Evolutionary conservation across 1,140 invertebrate species (phyloP).

Genomic region (Delia radicum): DNA sequence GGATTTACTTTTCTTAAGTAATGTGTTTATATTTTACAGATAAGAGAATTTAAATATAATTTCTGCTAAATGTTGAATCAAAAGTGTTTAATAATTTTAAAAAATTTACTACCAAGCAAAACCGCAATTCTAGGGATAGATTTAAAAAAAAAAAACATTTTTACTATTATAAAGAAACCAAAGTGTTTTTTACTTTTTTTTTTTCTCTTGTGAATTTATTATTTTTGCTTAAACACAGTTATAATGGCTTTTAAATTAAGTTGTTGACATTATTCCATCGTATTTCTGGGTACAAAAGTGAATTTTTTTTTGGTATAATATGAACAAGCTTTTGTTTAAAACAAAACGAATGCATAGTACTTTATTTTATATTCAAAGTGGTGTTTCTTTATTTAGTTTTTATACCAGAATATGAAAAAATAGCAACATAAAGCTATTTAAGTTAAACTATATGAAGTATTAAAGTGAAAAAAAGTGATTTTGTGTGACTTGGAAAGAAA

Average conservation of each 20-base stretch:
- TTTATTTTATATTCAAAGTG: slow-evolving; percentile 22
- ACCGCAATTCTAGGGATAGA: too few species aligned
- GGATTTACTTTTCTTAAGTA: too few species aligned
- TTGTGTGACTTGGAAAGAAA: not conserved
- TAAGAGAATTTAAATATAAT: too few species aligned
- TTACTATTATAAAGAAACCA: not conserved
- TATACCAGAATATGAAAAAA: too few species aligned
- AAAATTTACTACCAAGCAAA: too few species aligned
- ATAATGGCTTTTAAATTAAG: slow-evolving; percentile 24
- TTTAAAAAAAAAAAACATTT: too few species aligned
- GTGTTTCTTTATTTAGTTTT: slow-evolving; percentile 11
- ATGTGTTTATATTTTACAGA: too few species aligned
- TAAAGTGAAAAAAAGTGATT: not conserved
- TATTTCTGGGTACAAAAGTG: not conserved
- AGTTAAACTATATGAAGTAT: not conserved
- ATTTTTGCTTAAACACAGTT: slow-evolving; percentile 20
- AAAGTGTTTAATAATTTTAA: too few species aligned
- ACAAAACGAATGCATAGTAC: not conserved
- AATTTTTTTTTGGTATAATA: too few species aligned
- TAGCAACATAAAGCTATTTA: not conserved
- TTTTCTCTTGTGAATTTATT: not conserved
- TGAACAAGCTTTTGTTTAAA: not conserved
- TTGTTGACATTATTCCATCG: slow-evolving; percentile 22
- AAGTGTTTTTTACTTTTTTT: not conserved
- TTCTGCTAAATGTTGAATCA: too few species aligned